A percentile compares a stretch with the other conserved stretches of the same genome.
phyloP scores from a whole-genome alignment of 1,140 invertebrate genomes.

The Orchesella cincta region DNA sequence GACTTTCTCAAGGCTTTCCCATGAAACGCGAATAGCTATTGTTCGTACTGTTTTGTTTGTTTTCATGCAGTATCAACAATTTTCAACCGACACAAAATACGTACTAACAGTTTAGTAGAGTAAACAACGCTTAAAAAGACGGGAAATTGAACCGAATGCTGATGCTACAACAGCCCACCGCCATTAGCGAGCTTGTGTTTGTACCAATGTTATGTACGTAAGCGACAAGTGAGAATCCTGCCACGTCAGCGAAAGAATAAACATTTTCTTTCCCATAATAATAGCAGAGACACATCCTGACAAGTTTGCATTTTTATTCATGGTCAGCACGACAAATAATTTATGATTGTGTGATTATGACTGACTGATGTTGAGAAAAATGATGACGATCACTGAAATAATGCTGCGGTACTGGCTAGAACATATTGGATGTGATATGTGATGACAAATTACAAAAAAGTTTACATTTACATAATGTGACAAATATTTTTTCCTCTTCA shows the following conservation, averaged over 20 bases:
- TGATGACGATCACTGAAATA: neutral
- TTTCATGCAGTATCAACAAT: too few relatives aligned
- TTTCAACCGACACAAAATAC: too few relatives aligned
- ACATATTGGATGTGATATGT: neutral
- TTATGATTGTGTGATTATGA: slow-evolving; percentile 10
- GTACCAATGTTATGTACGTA: too few relatives aligned
- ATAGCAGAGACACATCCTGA: neutral
- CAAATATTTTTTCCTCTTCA: neutral
- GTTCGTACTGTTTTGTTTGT: too few relatives aligned
- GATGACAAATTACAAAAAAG: neutral
- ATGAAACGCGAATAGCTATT: too few relatives aligned
- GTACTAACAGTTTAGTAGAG: too few relatives aligned
- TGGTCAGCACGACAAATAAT: slow-evolving; percentile 21
- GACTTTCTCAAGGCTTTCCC: too few relatives aligned
- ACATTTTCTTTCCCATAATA: neutral
- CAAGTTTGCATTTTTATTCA: neutral
- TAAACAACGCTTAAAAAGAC: too few relatives aligned
- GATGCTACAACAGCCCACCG: too few relatives aligned
- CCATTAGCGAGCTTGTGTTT: too few relatives aligned
- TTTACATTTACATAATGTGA: neutral
- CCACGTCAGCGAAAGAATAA: slow-evolving; percentile 25
- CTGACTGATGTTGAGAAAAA: neutral
- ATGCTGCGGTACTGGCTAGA: neutral
- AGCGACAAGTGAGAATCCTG: neutral
- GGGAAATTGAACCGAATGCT: too few relatives aligned